Conservation (phyloP, 2,888 invertebrate species). For the Amiota communis region DNA sequence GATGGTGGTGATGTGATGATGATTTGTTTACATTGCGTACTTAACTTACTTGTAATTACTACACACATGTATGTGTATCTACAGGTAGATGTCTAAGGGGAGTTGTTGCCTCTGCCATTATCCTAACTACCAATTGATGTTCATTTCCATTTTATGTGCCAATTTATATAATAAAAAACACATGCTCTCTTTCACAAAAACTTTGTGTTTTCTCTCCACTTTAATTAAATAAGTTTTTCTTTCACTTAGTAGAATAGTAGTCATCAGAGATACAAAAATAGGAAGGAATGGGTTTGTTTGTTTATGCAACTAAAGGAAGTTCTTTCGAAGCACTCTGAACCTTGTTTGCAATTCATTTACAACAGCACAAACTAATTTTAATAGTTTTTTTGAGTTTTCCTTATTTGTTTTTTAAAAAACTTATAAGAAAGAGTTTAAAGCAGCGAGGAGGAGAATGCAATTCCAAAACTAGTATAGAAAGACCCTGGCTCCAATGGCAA, state of each 20-base stretch:
- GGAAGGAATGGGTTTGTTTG: neutral
- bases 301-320: neutral
- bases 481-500: neutral
- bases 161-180: constrained; percentile 5
- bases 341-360: constrained; percentile 51
- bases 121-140: neutral
- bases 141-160: neutral
- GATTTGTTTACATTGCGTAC: neutral
- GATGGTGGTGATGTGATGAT: no score
- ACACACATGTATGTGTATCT: constrained; percentile 37
- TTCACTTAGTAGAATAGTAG: neutral
- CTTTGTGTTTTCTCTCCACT: constrained; percentile 44
- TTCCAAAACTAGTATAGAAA: neutral
- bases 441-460: no score
- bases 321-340: constrained; percentile 30
- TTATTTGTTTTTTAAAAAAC: no score
- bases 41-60: no score
- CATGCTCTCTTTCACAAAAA: constrained; percentile 18
- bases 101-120: neutral
- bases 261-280: neutral
- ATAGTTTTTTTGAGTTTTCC: neutral
- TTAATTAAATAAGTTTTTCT: constrained; percentile 64
- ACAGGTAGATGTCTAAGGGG: neutral
- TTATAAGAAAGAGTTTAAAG: no score
- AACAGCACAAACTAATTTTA: neutral